Evolutionary conservation across 1,140 invertebrate genomes (phyloP), one percentile per base, ranked within the genome.

Genomic region (Subanguina moxae): DNA sequence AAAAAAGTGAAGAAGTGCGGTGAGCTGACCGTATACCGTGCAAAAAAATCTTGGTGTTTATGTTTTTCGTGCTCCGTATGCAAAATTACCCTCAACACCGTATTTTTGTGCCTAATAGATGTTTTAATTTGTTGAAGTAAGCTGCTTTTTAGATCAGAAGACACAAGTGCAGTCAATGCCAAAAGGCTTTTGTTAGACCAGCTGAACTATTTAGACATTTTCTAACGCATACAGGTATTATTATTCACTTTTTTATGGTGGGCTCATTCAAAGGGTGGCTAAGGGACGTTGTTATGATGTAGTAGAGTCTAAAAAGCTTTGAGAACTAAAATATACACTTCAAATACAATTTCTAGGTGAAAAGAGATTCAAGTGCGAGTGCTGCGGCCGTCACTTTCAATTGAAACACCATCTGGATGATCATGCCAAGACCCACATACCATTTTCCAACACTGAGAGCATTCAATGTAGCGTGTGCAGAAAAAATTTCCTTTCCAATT

Each of bases 401-500:
- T 23, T 56, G 13, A 56, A 56, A 56, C 28, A 23, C 21, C 21
- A 23, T 56, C 28, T 56, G 52, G 52, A 56, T 5, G 28, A 28
- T 56, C 52, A 56, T 13, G 32, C 32, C 32, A 38, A 38, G 11
- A 38, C 32, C 11, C 32, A 38, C 32, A 38, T 5, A 38, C 32
- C 32, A 38, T 3, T 11, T 38, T 38, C 32, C 32, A 3, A 38
- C 11, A 11, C 32, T 3, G 32, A 38, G 11, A 38, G 11, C 3
- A 38, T 38, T 11, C 32, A 30, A 19, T 64, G 62, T 19, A 28
- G n/a, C 27, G 32, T 64, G n/a, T 64, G 62, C n/a, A 7, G 32
- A 15, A n/a, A 62, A 28, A 56, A 57, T 64, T 64, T 64, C 57
- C 56, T 64, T 3, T 64, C 62, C 17, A 19, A n/a, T 19, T 56